Evolutionary conservation across 2,113 vertebrate genomes (phyloP).

Genomic region (Syrmaticus mikado): DNA sequence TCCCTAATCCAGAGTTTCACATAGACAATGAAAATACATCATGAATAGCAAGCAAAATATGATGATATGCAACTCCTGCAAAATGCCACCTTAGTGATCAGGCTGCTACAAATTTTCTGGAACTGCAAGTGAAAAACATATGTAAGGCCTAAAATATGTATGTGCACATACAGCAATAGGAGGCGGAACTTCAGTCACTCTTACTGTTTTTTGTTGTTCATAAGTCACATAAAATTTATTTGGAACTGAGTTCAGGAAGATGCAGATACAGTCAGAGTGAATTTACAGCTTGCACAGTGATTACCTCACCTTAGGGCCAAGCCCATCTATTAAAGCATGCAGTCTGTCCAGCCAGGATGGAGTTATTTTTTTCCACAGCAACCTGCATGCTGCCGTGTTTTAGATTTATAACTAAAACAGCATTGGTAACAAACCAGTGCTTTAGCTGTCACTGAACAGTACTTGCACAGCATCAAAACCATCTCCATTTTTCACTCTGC

Average conservation of each 20-base stretch:
- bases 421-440: background rate
- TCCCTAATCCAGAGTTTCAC: background rate
- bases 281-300: background rate
- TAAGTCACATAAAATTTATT: background rate
- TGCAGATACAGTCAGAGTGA: background rate
- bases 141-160: background rate
- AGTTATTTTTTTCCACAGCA: background rate
- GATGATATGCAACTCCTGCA: background rate
- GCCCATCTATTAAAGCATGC: background rate
- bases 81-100: background rate
- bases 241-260: background rate
- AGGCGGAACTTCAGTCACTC: background rate
- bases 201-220: background rate
- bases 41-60: background rate
- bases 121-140: background rate
- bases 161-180: background rate
- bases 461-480: background rate
- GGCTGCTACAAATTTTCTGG: background rate
- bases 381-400: background rate
- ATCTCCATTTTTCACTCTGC: background rate
- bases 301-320: background rate
- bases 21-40: background rate
- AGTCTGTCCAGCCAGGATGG: background rate
- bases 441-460: background rate
- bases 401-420: background rate